These are phyloP conservation scores for Mongoloraphidia duomilia DNA, from an alignment of 2,888 invertebrate genomes.

Conservation along the genomic window DNA sequence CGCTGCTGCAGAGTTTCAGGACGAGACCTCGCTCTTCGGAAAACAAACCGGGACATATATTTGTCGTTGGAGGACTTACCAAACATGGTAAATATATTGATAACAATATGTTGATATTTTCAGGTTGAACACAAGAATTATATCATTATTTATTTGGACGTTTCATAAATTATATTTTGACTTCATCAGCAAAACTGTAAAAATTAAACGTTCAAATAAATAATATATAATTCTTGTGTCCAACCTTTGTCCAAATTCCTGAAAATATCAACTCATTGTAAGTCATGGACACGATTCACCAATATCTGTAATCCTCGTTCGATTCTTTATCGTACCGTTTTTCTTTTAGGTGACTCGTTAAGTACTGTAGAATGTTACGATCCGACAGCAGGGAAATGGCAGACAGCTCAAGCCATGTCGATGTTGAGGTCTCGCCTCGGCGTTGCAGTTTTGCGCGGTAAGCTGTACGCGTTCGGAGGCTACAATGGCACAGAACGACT, in stretches of 20 bases:
- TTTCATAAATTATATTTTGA: too few relatives aligned
- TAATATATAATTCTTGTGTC: slow-evolving; percentile 5
- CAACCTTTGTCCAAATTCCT: too few relatives aligned
- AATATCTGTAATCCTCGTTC: neutral
- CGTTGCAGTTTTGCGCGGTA: slow-evolving; percentile 66
- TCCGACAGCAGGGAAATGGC: slow-evolving; percentile 55
- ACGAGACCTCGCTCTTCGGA: slow-evolving; percentile 63
- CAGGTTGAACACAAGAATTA: too few relatives aligned
- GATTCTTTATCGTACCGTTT: neutral
- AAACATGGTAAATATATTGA: slow-evolving; percentile 42
- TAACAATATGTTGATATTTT: neutral
- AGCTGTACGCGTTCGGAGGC: slow-evolving; percentile 68
- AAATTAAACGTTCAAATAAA: slow-evolving; percentile 1
- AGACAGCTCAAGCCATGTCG: slow-evolving; percentile 66
- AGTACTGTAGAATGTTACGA: slow-evolving; percentile 77
- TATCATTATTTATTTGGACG: too few relatives aligned
- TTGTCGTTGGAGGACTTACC: slow-evolving; percentile 74
- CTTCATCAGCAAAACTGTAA: too few relatives aligned
- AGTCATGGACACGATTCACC: too few relatives aligned
- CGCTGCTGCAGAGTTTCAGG: slow-evolving; percentile 60
- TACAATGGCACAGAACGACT: slow-evolving; percentile 74
- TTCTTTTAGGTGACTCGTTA: slow-evolving; percentile 50
- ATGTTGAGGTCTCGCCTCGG: slow-evolving; percentile 72
- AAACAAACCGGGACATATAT: slow-evolving; percentile 62
- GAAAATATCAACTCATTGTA: too few relatives aligned